Percentiles rank a stretch among this genome's conserved stretches.
Conservation (phyloP, 2,888 invertebrate genomes). For the Patella caerulea region DNA sequence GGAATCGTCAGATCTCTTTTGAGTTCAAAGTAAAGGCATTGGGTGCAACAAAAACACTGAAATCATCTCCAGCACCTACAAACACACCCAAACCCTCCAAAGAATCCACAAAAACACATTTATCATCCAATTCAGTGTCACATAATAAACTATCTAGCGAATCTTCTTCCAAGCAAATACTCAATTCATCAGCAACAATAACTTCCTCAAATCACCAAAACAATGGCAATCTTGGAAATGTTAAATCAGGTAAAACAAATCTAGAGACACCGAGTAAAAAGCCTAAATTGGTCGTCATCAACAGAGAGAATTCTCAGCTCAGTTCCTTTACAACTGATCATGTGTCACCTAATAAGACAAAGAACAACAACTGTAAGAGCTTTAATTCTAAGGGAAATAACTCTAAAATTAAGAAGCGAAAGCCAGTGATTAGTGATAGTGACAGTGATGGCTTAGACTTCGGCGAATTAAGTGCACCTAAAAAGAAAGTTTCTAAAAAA, state of each 20-base stretch:
- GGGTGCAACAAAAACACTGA: background rate
- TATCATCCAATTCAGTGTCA: background rate
- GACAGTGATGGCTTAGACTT: slow-evolving; percentile 48
- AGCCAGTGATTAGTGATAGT: slow-evolving; percentile 39
- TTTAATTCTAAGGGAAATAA: slow-evolving; percentile 12
- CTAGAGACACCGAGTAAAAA: slow-evolving; percentile 20
- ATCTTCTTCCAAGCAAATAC: too few relatives aligned
- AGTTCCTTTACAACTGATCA: slow-evolving; percentile 19
- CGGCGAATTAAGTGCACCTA: slow-evolving; percentile 20
- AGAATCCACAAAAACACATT: slow-evolving; percentile 8
- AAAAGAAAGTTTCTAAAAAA: background rate
- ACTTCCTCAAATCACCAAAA: too few relatives aligned
- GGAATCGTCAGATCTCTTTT: slow-evolving; percentile 40
- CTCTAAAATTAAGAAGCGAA: slow-evolving; percentile 39
- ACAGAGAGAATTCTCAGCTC: slow-evolving; percentile 43
- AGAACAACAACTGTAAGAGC: slow-evolving; percentile 6
- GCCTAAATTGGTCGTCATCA: slow-evolving; percentile 47
- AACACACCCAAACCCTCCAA: slow-evolving; percentile 6
- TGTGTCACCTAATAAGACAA: slow-evolving; percentile 5
- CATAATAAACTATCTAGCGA: too few relatives aligned
- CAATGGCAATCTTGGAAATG: too few relatives aligned
- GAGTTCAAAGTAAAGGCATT: slow-evolving; percentile 41
- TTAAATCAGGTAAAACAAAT: too few relatives aligned
- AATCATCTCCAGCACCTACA: background rate
- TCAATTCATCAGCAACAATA: too few relatives aligned